Percentiles rank a stretch among this genome's conserved stretches.
phyloP scores from a whole-genome alignment of 2,797 vertebrate species.

The Rhadinocentrus ornatus region DNA sequence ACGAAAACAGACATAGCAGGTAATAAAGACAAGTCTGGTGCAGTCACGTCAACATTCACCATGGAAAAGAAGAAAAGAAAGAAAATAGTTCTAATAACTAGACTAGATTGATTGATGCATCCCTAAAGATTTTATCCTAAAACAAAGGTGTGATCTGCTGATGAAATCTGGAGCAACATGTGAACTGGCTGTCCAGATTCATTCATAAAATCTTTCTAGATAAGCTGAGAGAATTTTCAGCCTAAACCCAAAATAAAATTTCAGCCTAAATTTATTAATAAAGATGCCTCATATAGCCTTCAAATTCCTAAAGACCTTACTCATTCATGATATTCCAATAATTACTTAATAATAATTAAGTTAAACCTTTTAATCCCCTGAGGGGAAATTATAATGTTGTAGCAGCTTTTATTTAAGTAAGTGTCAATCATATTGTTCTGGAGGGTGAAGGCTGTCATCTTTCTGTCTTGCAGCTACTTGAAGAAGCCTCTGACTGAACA shows the following conservation, averaged over 20 bases:
- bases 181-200: neutral
- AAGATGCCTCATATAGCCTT: conserved; percentile 15
- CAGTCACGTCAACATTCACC: too few species aligned
- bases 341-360: conserved; percentile 53
- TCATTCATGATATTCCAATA: conserved; percentile 30
- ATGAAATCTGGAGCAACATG: neutral
- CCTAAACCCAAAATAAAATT: neutral
- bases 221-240: neutral
- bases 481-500: too few species aligned
- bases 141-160: neutral
- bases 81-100: neutral
- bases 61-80: neutral
- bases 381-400: too few species aligned
- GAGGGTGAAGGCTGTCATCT: too few species aligned
- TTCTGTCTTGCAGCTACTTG: too few species aligned
- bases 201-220: neutral
- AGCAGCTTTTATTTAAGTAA: too few species aligned
- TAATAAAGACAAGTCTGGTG: too few species aligned
- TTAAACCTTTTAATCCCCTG: too few species aligned
- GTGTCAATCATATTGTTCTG: too few species aligned
- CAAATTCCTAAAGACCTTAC: conserved; percentile 18
- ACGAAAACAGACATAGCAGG: too few species aligned
- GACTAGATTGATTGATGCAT: neutral
- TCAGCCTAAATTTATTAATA: neutral
- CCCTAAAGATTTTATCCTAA: neutral